Evolutionary conservation across 92 coral and sea anemone species (phyloP), one percentile per base, ranked within the genome.

Genomic region (Heliopora coerulea): DNA sequence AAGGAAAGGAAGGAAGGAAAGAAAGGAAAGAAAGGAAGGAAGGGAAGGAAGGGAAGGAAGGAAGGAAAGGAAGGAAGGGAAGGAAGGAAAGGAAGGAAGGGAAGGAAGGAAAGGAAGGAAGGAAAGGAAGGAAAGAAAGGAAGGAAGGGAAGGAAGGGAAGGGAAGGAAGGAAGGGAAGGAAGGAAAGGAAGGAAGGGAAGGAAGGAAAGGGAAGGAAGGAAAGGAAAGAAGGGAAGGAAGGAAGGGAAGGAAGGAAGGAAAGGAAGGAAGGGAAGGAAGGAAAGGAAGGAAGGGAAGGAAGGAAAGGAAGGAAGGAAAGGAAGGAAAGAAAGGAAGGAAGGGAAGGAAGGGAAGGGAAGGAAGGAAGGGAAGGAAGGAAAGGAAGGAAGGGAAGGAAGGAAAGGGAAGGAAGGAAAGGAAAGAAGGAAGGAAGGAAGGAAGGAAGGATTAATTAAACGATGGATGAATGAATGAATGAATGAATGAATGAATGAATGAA

Each of bases 141-240:
- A 15, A n/a, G 15, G 15, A n/a, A n/a, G 15, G 15, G 52, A n/a
- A 46, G 15, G 52, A n/a, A 46, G 15, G 52, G 52, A 46, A 46
- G 52, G n/a, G 52, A 46, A 46, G 52, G 52, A 46, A 46, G 52
- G 52, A 46, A 46, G 52, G n/a, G 52, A 46, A 46, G 52, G 52
- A 46, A 46, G 52, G 52, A 46, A n/a, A 46, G 52, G 52, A 46
- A 46, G 52, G 12, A 46, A 15, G 42, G 42, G 6, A 37, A 37
- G 42, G 12, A 37, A 37, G 42, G 42, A 37, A 37, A 12, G 12
- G 42, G 52, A 37, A 37, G 42, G 42, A 37, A 37, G 42, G 42
- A 37, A 46, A 37, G 42, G 42, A 15, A 15, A 37, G 42, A 11
- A 37, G 11, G 42, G 42, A 37, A 37, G 42, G 42, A 37, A 37